A percentile compares a stretch with the other conserved stretches of the same genome.
phyloP scores from a whole-genome alignment of 2,888 invertebrate genomes.

The Dugesia japonica region DNA sequence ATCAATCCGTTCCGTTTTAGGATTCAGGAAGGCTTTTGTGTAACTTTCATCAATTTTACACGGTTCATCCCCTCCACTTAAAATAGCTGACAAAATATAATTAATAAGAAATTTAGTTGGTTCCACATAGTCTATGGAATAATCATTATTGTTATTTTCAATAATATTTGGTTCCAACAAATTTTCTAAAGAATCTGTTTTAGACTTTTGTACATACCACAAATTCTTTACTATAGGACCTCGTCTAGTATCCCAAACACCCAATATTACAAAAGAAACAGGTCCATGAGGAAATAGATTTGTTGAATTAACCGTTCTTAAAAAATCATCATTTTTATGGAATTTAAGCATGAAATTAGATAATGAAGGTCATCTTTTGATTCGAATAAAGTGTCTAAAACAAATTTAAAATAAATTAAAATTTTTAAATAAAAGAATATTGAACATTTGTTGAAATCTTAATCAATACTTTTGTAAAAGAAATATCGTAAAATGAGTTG shows the following conservation, averaged over 20 bases:
- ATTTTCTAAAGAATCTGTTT: background rate
- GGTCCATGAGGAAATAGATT: background rate
- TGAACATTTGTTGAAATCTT: no score
- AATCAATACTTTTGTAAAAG: no score
- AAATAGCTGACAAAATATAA: background rate
- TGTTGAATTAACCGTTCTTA: background rate
- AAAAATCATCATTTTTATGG: background rate
- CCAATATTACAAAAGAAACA: background rate
- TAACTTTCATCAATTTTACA: background rate
- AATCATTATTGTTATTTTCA: background rate
- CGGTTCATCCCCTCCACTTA: background rate
- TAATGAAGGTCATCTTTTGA: background rate
- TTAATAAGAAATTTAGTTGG: background rate
- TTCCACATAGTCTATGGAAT: background rate
- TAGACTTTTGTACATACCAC: background rate
- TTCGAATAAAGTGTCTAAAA: background rate
- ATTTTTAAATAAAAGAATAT: no score
- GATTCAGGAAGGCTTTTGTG: background rate
- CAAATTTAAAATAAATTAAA: no score
- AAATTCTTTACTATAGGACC: background rate
- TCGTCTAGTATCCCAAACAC: background rate
- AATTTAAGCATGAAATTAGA: background rate
- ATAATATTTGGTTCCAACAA: background rate
- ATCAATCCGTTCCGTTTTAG: background rate
- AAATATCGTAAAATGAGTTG: no score